Conservation (phyloP, 2,797 vertebrate species). For the Malacoctenus gilli region DNA sequence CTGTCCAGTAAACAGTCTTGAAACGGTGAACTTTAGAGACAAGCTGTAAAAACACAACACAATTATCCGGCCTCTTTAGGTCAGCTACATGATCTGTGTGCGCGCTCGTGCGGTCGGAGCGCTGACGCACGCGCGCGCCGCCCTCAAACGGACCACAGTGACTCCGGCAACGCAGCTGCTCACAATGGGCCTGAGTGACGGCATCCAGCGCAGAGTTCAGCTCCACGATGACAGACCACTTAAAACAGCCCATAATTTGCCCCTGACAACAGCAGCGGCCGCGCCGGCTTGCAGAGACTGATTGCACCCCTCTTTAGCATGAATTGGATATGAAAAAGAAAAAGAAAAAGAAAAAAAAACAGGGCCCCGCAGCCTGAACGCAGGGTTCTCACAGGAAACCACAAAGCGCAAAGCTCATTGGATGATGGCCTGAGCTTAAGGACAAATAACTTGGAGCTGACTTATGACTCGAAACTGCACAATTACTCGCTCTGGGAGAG, state of each 20-base stretch:
- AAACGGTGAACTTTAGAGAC: too few species aligned
- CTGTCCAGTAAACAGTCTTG: too few species aligned
- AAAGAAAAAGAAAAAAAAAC: too few species aligned
- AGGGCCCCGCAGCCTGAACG: conserved; percentile 20
- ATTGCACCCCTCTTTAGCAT: conserved; percentile 40
- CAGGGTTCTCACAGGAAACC: conserved; percentile 33
- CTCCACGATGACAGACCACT: conserved; percentile 52
- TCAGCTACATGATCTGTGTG: neutral
- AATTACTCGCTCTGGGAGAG: too few species aligned
- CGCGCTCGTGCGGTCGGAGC: neutral
- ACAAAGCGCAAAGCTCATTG: conserved; percentile 32
- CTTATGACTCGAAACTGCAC: conserved; percentile 12
- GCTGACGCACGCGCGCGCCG: neutral
- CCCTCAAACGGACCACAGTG: conserved; percentile 54
- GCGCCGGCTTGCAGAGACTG: conserved; percentile 23
- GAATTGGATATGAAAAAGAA: conserved; percentile 43
- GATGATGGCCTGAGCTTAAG: neutral
- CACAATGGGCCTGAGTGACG: conserved; percentile 48
- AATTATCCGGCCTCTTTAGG: too few species aligned
- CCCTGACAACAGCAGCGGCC: conserved; percentile 42
- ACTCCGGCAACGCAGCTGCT: conserved; percentile 56
- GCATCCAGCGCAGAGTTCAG: conserved; percentile 36
- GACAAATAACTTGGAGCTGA: conserved; percentile 16
- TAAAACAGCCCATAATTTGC: conserved; percentile 53
- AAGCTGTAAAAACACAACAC: too few species aligned